Evolutionary conservation across 2,888 invertebrate species (phyloP).

Genomic region (Scotopteryx bipunctaria): DNA sequence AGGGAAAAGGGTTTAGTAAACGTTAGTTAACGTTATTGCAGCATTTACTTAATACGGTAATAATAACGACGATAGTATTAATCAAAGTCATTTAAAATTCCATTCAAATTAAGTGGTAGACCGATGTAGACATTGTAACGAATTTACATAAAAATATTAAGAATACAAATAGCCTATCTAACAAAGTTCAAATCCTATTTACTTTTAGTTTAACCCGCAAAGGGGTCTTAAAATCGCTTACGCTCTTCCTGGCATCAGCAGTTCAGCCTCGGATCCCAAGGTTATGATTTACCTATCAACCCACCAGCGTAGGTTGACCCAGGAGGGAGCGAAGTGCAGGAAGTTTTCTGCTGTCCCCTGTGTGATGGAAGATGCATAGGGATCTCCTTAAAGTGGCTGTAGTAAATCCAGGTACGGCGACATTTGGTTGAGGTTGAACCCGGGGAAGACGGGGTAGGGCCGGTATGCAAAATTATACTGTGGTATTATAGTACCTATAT

Average conservation of each 20-base stretch:
- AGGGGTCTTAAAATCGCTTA: slow-evolving; percentile 54
- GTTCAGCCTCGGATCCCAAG: slow-evolving; percentile 42
- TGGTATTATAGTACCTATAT: no score
- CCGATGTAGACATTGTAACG: no score
- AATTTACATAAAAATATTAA: no score
- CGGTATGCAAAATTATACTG: slow-evolving; percentile 29
- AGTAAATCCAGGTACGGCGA: slow-evolving; percentile 58
- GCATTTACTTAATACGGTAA: no score
- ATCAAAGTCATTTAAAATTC: no score
- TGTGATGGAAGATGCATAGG: slow-evolving; percentile 28
- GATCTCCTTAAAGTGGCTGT: slow-evolving; percentile 44
- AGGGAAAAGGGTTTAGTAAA: no score
- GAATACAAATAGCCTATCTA: slow-evolving; percentile 15
- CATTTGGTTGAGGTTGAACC: slow-evolving; percentile 63
- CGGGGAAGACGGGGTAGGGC: slow-evolving; percentile 30
- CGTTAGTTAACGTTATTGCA: no score
- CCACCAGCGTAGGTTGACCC: slow-evolving; percentile 36
- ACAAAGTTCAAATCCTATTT: slow-evolving; percentile 38
- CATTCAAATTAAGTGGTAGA: no score
- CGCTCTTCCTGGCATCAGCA: slow-evolving; percentile 48
- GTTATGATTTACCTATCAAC: slow-evolving; percentile 50
- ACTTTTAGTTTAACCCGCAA: slow-evolving; percentile 37
- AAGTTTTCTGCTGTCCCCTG: slow-evolving; percentile 9
- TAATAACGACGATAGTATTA: no score
- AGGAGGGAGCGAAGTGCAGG: slow-evolving; percentile 12